Evolutionary conservation across 2,113 vertebrate species (phyloP).

Genomic region (Engraulis encrasicolus): DNA sequence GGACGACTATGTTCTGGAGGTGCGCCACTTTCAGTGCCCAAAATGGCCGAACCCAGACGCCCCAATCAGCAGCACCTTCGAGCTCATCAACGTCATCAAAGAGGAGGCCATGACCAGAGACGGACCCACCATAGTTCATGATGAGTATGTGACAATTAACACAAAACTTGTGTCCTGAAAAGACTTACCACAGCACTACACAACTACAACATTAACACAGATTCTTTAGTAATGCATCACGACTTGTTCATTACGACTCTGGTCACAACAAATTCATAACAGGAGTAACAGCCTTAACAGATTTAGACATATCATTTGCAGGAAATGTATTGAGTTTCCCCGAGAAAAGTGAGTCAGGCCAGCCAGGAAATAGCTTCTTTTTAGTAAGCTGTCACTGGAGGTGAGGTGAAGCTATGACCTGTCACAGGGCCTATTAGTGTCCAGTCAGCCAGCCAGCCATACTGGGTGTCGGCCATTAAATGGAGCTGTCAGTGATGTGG

Average conservation of each 20-base stretch:
- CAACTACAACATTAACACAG: too few relatives aligned
- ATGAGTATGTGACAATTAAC: slow-evolving; percentile 83
- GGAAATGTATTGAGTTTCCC: too few relatives aligned
- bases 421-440: not conserved
- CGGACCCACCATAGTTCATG: slow-evolving; percentile 93
- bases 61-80: slow-evolving; percentile 91
- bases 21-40: slow-evolving; percentile 95
- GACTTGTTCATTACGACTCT: too few relatives aligned
- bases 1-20: slow-evolving; percentile 96
- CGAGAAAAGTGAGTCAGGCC: too few relatives aligned
- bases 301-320: too few relatives aligned
- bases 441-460: not conserved
- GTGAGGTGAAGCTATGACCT: too few relatives aligned
- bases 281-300: too few relatives aligned
- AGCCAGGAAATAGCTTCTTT: not conserved
- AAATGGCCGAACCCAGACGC: slow-evolving; percentile 95
- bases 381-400: not conserved
- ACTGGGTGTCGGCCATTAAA: not conserved
- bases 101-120: slow-evolving; percentile 90
- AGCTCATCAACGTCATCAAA: slow-evolving; percentile 94
- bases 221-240: too few relatives aligned
- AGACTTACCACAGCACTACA: too few relatives aligned
- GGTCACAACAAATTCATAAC: too few relatives aligned
- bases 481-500: not conserved
- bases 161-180: too few relatives aligned